phyloP scores from a whole-genome alignment of 2,113 vertebrate genomes.

The Cyanoramphus novaezelandiae region DNA sequence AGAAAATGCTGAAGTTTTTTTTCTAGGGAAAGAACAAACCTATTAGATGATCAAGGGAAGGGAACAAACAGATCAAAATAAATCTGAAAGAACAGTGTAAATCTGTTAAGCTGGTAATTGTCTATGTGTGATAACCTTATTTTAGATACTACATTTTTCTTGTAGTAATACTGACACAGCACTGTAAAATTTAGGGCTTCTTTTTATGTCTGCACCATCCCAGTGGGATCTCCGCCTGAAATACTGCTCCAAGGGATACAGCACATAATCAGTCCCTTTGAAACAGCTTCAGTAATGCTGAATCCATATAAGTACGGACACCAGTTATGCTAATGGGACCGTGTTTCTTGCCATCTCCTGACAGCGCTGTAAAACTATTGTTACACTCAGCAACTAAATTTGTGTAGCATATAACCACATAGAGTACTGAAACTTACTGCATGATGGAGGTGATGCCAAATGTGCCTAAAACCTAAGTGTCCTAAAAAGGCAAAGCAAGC shows the following conservation, averaged over 20 bases:
- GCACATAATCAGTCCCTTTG: constrained; percentile 61
- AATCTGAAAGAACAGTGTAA: constrained; percentile 25
- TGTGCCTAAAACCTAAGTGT: neutral
- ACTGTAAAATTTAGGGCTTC: constrained; percentile 44
- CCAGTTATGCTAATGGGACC: constrained; percentile 49
- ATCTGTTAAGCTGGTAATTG: constrained; percentile 36
- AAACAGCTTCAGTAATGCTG: constrained; percentile 42
- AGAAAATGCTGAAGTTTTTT: neutral
- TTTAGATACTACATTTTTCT: constrained; percentile 9
- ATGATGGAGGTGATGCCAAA: neutral
- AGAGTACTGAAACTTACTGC: neutral
- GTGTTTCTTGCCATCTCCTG: neutral
- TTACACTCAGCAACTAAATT: constrained; percentile 9
- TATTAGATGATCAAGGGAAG: constrained; percentile 14
- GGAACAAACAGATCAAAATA: neutral
- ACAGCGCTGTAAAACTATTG: constrained; percentile 8
- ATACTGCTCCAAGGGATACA: constrained; percentile 43
- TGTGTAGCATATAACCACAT: accelerated
- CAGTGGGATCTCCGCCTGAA: constrained; percentile 25
- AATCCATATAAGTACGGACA: neutral
- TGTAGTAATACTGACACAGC: constrained; percentile 35
- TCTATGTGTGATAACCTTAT: neutral
- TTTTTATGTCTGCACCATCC: constrained; percentile 49
- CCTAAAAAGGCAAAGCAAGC: neutral
- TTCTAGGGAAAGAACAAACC: neutral